Evolutionary conservation across 2,888 invertebrate genomes (phyloP).

Genomic region (Sycophila texana): DNA sequence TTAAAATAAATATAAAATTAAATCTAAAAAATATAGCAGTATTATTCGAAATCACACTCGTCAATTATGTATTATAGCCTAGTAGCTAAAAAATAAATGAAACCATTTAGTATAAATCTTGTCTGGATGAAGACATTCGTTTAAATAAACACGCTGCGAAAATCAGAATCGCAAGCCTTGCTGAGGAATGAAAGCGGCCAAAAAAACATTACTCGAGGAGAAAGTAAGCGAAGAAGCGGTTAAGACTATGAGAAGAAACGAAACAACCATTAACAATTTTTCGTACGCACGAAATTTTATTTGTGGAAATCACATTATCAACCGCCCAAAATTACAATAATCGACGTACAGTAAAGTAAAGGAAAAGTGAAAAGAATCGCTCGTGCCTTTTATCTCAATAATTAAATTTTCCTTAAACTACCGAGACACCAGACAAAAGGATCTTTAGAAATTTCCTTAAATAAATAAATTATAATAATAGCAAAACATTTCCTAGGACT

Average conservation of each 20-base stretch:
- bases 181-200: slow-evolving; percentile 32
- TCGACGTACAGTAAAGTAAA: slow-evolving; percentile 45
- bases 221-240: slow-evolving; percentile 45
- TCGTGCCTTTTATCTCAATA: too few species aligned
- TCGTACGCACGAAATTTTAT: slow-evolving; percentile 40
- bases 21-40: slow-evolving; percentile 32
- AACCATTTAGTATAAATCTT: slow-evolving; percentile 26
- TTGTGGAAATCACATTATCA: slow-evolving; percentile 50
- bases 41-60: slow-evolving; percentile 39
- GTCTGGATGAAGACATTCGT: slow-evolving; percentile 19
- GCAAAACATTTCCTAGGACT: slow-evolving; percentile 18
- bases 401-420: not conserved
- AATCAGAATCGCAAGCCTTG: slow-evolving; percentile 27
- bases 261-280: slow-evolving; percentile 20
- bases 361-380: too few species aligned
- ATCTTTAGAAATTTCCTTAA: slow-evolving; percentile 27
- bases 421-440: slow-evolving; percentile 38
- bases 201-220: slow-evolving; percentile 41
- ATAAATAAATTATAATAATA: slow-evolving; percentile 51
- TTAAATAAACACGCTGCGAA: slow-evolving; percentile 5
- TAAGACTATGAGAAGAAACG: slow-evolving; percentile 33
- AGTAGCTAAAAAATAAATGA: slow-evolving; percentile 39
- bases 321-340: slow-evolving; percentile 41
- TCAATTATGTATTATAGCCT: slow-evolving; percentile 12
- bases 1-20: slow-evolving; percentile 19